A percentile compares a stretch with the other conserved stretches of the same genome.
Evolutionary conservation across 1,140 invertebrate species (phyloP).

Genomic region (Drosophila pruinosa): DNA sequence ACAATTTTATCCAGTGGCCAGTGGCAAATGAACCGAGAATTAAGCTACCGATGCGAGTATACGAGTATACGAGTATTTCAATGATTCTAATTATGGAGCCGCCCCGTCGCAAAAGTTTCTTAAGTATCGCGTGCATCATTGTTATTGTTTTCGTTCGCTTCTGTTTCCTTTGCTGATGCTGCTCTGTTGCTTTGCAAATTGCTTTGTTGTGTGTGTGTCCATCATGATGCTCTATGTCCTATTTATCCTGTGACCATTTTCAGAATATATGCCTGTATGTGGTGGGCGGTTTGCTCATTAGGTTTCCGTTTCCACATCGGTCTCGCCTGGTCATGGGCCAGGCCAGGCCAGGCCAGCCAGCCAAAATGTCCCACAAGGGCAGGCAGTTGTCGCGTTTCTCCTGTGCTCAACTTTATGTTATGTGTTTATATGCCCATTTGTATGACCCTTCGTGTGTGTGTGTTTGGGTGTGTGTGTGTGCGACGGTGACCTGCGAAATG

Average conservation of each 20-base stretch:
- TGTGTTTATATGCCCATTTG: constrained; percentile 45
- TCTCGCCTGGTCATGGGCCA: constrained; percentile 19
- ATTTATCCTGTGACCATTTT: constrained; percentile 40
- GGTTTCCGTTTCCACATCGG: constrained; percentile 29
- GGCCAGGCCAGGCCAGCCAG: constrained; percentile 2
- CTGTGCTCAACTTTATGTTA: constrained; percentile 34
- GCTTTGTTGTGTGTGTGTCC: constrained; percentile 50
- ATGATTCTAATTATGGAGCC: constrained; percentile 75
- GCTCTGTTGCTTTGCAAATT: constrained; percentile 16
- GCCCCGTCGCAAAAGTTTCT: constrained; percentile 66
- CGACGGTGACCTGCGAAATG: constrained; percentile 62
- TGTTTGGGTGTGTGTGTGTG: constrained; percentile 6
- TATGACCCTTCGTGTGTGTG: not conserved
- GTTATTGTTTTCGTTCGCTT: constrained; percentile 65
- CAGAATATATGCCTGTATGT: constrained; percentile 20
- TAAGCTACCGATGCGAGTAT: constrained; percentile 14
- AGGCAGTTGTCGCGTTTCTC: constrained; percentile 59
- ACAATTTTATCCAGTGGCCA: constrained; percentile 41
- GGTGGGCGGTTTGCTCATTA: constrained; percentile 69
- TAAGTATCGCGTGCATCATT: constrained; percentile 78
- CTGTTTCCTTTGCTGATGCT: not conserved
- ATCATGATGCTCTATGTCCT: constrained; percentile 12
- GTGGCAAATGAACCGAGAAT: not conserved
- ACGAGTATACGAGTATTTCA: constrained; percentile 47
- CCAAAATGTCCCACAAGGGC: constrained; percentile 71